These are phyloP conservation scores for Phenacoccus solenopsis DNA, from an alignment of 1,140 invertebrate genomes.

Conservation along the genomic window DNA sequence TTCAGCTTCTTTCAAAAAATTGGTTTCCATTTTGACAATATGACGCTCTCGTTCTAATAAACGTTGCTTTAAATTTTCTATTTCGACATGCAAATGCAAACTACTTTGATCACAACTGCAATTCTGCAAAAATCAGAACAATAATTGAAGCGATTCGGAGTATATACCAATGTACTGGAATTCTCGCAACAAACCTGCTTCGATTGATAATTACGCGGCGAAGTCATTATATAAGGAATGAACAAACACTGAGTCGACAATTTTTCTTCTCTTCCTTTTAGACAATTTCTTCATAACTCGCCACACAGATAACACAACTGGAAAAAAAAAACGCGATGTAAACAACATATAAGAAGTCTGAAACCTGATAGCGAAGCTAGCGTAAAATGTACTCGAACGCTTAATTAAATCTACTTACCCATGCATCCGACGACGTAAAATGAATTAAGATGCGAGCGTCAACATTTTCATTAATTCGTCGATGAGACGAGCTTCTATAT, in stretches of 20 bases:
- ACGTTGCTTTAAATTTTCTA: constrained; percentile 70
- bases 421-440: background rate
- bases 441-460: too few species aligned
- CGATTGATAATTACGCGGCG: background rate
- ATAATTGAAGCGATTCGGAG: background rate
- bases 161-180: background rate
- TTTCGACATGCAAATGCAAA: constrained; percentile 69
- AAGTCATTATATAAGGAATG: background rate
- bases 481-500: too few species aligned
- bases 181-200: background rate
- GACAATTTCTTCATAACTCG: background rate
- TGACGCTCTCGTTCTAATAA: constrained; percentile 66
- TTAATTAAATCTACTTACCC: background rate
- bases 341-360: too few species aligned
- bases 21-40: constrained; percentile 70
- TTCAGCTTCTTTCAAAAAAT: constrained; percentile 65
- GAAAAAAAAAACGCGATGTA: background rate
- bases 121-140: constrained; percentile 5
- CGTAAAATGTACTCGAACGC: too few species aligned
- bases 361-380: too few species aligned
- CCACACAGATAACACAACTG: background rate
- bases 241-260: background rate
- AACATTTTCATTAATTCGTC: too few species aligned
- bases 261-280: background rate
- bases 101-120: constrained; percentile 38